These are phyloP conservation scores for Dolichotis patagonum DNA, from an alignment of 2,113 vertebrate species.

Conservation along the genomic window DNA sequence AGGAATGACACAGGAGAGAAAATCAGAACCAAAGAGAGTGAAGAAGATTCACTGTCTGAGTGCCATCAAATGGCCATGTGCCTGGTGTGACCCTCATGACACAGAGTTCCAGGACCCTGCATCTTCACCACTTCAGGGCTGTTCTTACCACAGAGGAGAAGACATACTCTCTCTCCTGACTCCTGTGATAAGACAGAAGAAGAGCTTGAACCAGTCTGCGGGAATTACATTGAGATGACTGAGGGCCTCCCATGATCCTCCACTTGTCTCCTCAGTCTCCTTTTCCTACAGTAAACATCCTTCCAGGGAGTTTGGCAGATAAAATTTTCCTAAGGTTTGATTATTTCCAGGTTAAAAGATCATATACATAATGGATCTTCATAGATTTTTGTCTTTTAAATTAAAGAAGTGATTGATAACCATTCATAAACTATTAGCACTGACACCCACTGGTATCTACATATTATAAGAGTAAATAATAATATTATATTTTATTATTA, in stretches of 20 bases:
- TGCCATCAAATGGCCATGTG: neutral
- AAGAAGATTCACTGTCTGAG: too few species aligned
- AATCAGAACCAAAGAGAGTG: neutral
- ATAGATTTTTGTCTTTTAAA: conserved; percentile 22
- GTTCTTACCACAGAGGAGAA: neutral
- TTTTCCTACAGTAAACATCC: neutral
- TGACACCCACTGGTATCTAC: neutral
- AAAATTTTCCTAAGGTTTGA: neutral
- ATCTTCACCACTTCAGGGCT: neutral
- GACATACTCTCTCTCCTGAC: neutral
- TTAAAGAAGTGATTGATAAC: neutral
- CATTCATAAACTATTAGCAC: neutral
- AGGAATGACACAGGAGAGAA: neutral
- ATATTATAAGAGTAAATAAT: neutral
- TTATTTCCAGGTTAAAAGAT: neutral
- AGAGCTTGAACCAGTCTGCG: neutral
- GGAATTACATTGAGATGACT: neutral
- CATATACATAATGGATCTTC: neutral
- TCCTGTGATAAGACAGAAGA: neutral
- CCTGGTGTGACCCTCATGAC: neutral
- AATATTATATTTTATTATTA: neutral
- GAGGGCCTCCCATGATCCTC: neutral
- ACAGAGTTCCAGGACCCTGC: neutral
- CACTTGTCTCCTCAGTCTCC: neutral
- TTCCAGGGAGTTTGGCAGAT: neutral